Evolutionary conservation across 2,113 vertebrate genomes (phyloP).

Genomic region (Steatornis caripensis): DNA sequence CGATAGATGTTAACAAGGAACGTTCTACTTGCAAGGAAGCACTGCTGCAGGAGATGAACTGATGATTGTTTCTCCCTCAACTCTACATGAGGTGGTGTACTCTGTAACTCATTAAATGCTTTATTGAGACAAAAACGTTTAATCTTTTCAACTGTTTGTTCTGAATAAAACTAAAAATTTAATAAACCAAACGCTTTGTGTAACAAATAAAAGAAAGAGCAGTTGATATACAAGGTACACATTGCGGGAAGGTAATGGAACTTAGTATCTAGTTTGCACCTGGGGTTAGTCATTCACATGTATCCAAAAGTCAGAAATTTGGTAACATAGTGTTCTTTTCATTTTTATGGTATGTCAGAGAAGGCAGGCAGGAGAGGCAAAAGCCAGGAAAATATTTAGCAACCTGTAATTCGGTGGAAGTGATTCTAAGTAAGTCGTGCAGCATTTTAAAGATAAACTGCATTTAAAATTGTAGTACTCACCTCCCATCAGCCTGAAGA

Average conservation of each 20-base stretch:
- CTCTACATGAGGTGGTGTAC: not conserved
- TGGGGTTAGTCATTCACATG: not conserved
- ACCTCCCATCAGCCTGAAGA: not conserved
- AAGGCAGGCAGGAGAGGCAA: not conserved
- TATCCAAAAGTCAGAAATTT: not conserved
- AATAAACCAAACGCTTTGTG: not conserved
- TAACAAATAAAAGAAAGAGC: not conserved
- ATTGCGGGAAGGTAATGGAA: not conserved
- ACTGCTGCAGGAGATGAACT: not conserved
- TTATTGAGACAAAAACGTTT: not conserved
- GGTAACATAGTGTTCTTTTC: not conserved
- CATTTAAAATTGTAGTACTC: not conserved
- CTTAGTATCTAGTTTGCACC: not conserved
- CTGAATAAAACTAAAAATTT: not conserved
- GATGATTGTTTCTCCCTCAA: not conserved
- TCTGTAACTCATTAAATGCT: not conserved
- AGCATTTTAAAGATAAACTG: not conserved
- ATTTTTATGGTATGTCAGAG: not conserved
- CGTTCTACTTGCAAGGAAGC: fast-evolving
- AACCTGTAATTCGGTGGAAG: not conserved
- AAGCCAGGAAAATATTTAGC: not conserved
- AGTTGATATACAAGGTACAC: not conserved
- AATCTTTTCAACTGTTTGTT: not conserved
- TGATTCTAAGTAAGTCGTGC: not conserved
- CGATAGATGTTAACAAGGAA: not conserved